These are phyloP conservation scores for Mechanitis mazaeus DNA, from an alignment of 2,888 invertebrate species.

Conservation along the genomic window DNA sequence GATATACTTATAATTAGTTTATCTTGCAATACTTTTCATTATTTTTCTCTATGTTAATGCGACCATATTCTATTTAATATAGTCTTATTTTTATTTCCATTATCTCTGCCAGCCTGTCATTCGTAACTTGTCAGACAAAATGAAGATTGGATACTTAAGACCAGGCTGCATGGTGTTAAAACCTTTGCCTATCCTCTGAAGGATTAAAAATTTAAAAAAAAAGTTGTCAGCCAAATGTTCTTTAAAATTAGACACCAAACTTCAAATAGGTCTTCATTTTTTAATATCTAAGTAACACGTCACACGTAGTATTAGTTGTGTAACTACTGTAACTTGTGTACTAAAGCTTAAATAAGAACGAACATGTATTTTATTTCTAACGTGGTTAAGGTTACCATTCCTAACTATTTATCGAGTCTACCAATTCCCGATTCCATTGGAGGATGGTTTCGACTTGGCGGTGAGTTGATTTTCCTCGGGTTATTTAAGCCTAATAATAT, in stretches of 20 bases:
- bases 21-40: no score
- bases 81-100: no score
- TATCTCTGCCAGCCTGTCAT: no score
- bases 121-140: no score
- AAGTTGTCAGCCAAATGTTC: no score
- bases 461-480: conserved; percentile 60
- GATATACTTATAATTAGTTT: no score
- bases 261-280: not conserved
- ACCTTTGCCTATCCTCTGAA: no score
- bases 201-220: no score
- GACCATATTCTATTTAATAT: no score
- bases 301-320: conserved; percentile 16
- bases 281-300: not conserved
- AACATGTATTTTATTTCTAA: conserved; percentile 87
- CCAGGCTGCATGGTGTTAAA: no score
- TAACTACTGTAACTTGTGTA: conserved; percentile 15
- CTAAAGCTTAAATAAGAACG: not conserved
- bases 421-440: conserved; percentile 90
- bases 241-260: not conserved
- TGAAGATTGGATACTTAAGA: no score
- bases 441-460: conserved; percentile 90
- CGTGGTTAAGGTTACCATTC: conserved; percentile 86
- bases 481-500: conserved; percentile 2
- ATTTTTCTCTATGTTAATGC: no score
- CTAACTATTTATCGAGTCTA: conserved; percentile 88